Conservation (phyloP, 1,140 invertebrate genomes). For the Batillaria attramentaria region DNA sequence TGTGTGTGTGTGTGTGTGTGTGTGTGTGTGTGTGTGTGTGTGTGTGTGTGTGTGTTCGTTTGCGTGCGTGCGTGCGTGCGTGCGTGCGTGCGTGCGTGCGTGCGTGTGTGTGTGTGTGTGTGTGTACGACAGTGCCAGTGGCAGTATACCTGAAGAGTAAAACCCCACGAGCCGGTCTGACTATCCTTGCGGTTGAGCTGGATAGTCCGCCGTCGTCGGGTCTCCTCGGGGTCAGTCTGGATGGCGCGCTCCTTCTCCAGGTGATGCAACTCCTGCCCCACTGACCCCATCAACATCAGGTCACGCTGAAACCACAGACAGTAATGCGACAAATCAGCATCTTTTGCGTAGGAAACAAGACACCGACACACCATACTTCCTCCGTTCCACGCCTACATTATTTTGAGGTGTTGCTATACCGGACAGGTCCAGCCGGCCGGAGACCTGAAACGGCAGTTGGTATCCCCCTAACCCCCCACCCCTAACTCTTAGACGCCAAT, state of each 20-base stretch:
- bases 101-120: too few species aligned
- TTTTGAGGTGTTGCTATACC: too few species aligned
- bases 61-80: background rate
- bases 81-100: background rate
- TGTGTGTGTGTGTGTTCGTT: too few species aligned
- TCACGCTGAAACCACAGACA: slow-evolving; percentile 30
- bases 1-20: too few species aligned
- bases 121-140: too few species aligned
- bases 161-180: slow-evolving; percentile 94
- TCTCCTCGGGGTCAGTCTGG: slow-evolving; percentile 84
- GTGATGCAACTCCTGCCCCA: slow-evolving; percentile 77
- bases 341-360: background rate
- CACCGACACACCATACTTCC: background rate
- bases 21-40: too few species aligned
- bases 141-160: slow-evolving; percentile 87
- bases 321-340: slow-evolving; percentile 15
- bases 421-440: too few species aligned
- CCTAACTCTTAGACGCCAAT: too few species aligned
- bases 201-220: slow-evolving; percentile 89
- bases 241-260: slow-evolving; percentile 86
- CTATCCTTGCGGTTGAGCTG: slow-evolving; percentile 82
- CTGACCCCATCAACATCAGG: slow-evolving; percentile 44
- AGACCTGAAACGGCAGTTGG: too few species aligned
- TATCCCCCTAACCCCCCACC: too few species aligned
- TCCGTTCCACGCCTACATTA: too few species aligned